Evolutionary conservation across 2,113 vertebrate species (phyloP).

Genomic region (Thomomys bottae): DNA sequence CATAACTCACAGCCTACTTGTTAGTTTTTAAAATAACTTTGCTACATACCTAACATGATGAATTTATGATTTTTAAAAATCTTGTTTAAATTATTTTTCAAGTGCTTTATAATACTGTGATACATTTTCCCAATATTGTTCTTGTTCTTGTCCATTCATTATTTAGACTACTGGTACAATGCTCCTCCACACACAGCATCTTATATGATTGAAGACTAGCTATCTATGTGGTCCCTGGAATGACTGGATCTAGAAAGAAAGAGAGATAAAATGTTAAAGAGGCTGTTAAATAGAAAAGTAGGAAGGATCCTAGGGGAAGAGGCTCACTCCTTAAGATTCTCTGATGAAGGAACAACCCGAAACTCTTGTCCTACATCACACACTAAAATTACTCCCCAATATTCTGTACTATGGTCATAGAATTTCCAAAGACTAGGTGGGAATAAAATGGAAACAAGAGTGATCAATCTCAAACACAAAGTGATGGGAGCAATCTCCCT

Average conservation of each 20-base stretch:
- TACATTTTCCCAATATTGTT: background rate
- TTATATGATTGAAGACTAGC: background rate
- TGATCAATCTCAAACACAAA: background rate
- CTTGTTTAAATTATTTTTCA: background rate
- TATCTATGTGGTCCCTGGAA: background rate
- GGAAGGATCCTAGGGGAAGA: background rate
- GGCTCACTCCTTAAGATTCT: background rate
- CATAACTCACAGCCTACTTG: background rate
- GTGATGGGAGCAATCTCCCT: rapidly evolving
- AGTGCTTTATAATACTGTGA: background rate
- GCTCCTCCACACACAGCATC: background rate
- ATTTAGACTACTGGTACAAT: background rate
- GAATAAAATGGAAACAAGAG: background rate
- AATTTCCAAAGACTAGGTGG: background rate
- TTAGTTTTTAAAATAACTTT: constrained; percentile 10
- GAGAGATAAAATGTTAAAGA: background rate
- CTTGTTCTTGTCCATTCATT: background rate
- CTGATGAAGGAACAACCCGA: background rate
- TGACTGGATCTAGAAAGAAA: background rate
- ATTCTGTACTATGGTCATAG: background rate
- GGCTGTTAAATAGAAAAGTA: background rate
- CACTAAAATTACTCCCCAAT: background rate
- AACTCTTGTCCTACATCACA: background rate
- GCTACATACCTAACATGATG: background rate
- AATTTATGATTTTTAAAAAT: background rate